Percentiles rank a stretch among this genome's conserved stretches.
Evolutionary conservation across 2,888 invertebrate species (phyloP).

Genomic region (Agrochola lota): DNA sequence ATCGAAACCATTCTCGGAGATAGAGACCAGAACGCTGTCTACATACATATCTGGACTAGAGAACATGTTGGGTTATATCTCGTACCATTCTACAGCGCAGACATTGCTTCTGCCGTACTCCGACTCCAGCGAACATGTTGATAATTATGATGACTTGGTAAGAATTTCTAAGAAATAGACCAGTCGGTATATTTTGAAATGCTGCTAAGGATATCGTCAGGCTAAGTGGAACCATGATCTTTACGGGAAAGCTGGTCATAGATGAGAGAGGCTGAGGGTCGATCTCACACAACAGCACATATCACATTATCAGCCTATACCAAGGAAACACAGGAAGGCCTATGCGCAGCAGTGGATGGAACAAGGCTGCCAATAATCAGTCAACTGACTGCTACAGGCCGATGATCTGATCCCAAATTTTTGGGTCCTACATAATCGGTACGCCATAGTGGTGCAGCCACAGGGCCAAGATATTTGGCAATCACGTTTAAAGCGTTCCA

Average conservation of each 20-base stretch:
- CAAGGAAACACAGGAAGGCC: no score
- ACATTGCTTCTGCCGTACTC: slow-evolving; percentile 92
- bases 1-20: slow-evolving; percentile 92
- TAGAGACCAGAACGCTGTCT: slow-evolving; percentile 91
- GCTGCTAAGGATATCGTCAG: background rate
- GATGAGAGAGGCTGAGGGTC: background rate
- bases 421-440: background rate
- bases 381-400: background rate
- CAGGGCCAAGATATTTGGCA: background rate
- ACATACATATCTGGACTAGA: slow-evolving; percentile 89
- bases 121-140: slow-evolving; percentile 88
- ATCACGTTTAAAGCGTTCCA: background rate
- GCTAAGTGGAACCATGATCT: background rate
- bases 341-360: no score
- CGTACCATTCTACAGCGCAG: slow-evolving; percentile 94
- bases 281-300: background rate
- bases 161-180: slow-evolving; percentile 29
- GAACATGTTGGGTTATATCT: slow-evolving; percentile 91
- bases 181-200: no score
- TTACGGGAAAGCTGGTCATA: background rate
- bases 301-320: background rate
- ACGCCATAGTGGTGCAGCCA: background rate
- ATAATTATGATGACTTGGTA: slow-evolving; percentile 88
- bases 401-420: background rate
- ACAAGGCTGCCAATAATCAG: background rate